phyloP scores from a whole-genome alignment of 2,797 vertebrate genomes.

The Sebastes kiyomatsui region DNA sequence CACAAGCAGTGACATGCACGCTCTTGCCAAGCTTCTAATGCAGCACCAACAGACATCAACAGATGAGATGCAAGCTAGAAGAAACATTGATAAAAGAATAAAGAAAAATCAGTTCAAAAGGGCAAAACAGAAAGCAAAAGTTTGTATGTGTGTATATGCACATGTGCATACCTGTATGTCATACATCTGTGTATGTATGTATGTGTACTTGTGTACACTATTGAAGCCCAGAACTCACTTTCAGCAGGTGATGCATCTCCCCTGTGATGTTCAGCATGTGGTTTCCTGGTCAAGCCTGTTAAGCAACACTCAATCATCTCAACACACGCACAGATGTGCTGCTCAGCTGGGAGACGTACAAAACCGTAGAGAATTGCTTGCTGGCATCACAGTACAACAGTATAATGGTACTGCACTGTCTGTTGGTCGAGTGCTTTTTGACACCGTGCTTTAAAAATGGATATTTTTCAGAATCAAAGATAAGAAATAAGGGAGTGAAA shows the following conservation, averaged over 20 bases:
- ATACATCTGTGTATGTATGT: conserved; percentile 45
- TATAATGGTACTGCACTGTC: neutral
- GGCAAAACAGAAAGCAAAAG: neutral
- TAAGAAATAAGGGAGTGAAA: neutral
- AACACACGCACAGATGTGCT: conserved; percentile 75
- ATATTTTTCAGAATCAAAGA: neutral
- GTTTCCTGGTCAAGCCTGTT: conserved; percentile 77
- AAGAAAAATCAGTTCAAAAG: neutral
- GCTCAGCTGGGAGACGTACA: conserved; percentile 56
- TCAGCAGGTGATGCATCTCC: conserved; percentile 76
- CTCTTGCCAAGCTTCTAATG: neutral
- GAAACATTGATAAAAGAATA: neutral
- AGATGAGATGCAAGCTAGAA: neutral
- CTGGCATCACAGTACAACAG: neutral
- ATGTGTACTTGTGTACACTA: conserved; percentile 52
- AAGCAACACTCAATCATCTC: conserved; percentile 65
- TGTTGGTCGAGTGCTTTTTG: neutral
- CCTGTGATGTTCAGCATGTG: conserved; percentile 78
- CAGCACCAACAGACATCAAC: neutral
- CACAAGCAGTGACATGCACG: conserved; percentile 13
- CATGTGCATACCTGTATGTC: conserved; percentile 24
- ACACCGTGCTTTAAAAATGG: neutral
- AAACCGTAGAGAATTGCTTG: conserved; percentile 21
- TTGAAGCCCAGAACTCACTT: conserved; percentile 50
- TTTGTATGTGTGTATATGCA: neutral